These are phyloP conservation scores for Brassicogethes aeneus DNA, from an alignment of 2,888 invertebrate species.

Conservation along the genomic window DNA sequence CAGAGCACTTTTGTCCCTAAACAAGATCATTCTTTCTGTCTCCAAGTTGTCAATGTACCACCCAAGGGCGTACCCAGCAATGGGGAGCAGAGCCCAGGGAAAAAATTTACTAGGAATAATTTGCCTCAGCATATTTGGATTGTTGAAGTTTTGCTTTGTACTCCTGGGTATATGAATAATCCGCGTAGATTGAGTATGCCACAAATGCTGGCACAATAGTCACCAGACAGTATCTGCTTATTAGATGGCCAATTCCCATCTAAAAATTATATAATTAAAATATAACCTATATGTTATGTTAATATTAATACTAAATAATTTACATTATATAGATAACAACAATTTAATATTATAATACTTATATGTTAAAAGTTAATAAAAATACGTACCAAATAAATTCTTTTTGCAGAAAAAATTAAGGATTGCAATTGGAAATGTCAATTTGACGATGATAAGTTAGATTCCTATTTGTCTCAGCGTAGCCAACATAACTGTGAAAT, in stretches of 20 bases:
- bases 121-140: constrained; percentile 37
- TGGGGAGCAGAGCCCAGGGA: constrained; percentile 46
- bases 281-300: no score
- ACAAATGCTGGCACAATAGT: constrained; percentile 58
- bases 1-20: constrained; percentile 71
- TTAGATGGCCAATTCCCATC: constrained; percentile 45
- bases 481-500: no score
- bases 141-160: constrained; percentile 49
- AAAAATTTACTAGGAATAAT: constrained; percentile 44
- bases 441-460: no score
- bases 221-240: constrained; percentile 57
- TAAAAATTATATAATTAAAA: no score
- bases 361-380: no score
- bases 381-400: no score
- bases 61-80: constrained; percentile 52
- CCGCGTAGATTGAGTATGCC: constrained; percentile 54
- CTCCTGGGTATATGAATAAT: constrained; percentile 61
- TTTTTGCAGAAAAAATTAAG: no score
- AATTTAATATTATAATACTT: no score
- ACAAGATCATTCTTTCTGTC: constrained; percentile 60
- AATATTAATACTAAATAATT: no score
- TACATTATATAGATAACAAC: no score
- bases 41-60: constrained; percentile 58
- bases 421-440: no score
- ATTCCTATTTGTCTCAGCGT: no score